Evolutionary conservation across 2,797 vertebrate genomes (phyloP).

Genomic region (Thalassophryne amazonica): DNA sequence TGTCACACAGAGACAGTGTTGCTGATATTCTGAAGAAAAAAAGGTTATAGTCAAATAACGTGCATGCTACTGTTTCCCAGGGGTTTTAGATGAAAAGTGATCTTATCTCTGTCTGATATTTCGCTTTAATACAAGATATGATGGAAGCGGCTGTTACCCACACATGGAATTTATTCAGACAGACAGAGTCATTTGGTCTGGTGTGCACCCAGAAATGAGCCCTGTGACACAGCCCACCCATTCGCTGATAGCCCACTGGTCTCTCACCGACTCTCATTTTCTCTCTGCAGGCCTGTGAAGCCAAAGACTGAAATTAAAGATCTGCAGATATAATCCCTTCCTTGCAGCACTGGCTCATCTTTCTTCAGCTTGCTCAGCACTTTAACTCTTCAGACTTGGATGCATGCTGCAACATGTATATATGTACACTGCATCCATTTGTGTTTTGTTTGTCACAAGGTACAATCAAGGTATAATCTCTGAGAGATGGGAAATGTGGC

Average conservation of each 20-base stretch:
- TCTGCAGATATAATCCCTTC: conserved; percentile 65
- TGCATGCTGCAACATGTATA: neutral
- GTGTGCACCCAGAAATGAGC: conserved; percentile 55
- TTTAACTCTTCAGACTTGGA: conserved; percentile 41
- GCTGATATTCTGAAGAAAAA: neutral
- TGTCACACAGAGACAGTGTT: conserved; percentile 6
- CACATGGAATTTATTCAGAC: conserved; percentile 53
- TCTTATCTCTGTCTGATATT: conserved; percentile 23
- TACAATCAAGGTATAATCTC: too few relatives aligned
- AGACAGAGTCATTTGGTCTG: conserved; percentile 43
- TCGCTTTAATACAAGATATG: conserved; percentile 20
- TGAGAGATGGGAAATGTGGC: too few relatives aligned
- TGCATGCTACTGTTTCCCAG: neutral
- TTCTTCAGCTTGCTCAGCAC: conserved; percentile 47
- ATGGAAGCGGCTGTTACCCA: conserved; percentile 24
- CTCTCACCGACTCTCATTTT: conserved; percentile 69
- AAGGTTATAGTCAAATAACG: neutral
- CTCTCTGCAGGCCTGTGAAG: conserved; percentile 64
- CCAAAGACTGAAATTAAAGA: conserved; percentile 75
- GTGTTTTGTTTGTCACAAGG: neutral
- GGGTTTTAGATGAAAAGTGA: conserved; percentile 6
- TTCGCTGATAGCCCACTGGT: conserved; percentile 67
- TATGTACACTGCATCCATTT: neutral
- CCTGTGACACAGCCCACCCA: conserved; percentile 69
- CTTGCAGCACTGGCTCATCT: conserved; percentile 42